Conservation (phyloP, 2,797 vertebrate genomes). For the Clarias laeviceps region DNA sequence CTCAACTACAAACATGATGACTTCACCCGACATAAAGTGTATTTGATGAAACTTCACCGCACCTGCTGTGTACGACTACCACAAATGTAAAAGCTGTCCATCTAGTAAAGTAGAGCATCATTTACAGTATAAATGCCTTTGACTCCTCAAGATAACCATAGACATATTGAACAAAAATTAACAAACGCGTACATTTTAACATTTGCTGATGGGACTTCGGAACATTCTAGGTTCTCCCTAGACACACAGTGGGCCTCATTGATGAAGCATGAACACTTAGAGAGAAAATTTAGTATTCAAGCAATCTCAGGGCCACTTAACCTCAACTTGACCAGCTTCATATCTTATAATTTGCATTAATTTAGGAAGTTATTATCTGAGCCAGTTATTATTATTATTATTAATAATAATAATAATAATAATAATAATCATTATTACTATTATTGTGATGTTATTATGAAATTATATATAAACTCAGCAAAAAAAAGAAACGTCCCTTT, state of each 20-base stretch:
- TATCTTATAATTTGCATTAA: too few species aligned
- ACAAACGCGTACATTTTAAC: not conserved
- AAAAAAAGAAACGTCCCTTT: too few species aligned
- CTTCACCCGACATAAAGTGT: not conserved
- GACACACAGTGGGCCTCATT: not conserved
- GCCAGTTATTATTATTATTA: too few species aligned
- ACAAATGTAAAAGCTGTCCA: not conserved
- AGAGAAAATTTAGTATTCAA: not conserved
- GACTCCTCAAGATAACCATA: not conserved
- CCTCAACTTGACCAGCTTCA: not conserved
- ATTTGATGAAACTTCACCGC: not conserved
- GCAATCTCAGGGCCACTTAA: not conserved
- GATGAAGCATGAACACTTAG: not conserved
- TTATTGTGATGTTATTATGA: too few species aligned
- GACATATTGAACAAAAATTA: not conserved
- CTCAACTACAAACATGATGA: not conserved
- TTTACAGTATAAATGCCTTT: not conserved
- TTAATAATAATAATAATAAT: too few species aligned
- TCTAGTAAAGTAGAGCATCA: not conserved
- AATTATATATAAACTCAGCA: too few species aligned
- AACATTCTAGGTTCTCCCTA: not conserved
- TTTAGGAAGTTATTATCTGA: too few species aligned
- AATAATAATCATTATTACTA: too few species aligned
- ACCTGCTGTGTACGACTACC: not conserved
- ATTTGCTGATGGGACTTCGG: not conserved